Base-by-base conservation (phyloP, 2,113 vertebrate species). In the Nothoprocta pentlandii region DNA sequence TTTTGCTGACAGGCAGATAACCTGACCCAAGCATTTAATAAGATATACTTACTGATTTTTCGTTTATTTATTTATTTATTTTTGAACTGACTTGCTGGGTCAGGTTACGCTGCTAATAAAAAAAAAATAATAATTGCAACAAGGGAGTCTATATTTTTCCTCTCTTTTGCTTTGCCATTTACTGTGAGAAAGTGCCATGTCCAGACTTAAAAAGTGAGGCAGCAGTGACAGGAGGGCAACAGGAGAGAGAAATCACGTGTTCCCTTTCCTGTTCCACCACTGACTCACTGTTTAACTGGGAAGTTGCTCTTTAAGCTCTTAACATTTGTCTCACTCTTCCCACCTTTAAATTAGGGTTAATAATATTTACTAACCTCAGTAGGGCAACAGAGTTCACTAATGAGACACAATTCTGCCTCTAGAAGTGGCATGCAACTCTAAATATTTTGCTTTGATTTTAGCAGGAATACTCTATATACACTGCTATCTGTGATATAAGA, bases 1-100 rank as follows among this genome's bases (percentile, higher is more conserved):
- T 91, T 95, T 61, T 49, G 84, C 86, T 94, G 93, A 97, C 84
- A 92, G 54, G 66, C 56, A 96, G 87, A 93, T 82, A 89, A 92
- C 49, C 41, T 95, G 89, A 92, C 73, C 41, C 76, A 94, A 92
- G 53, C 15, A 15, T 96, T 96, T 95, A 94, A 95, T 94, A 96
- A 95, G 83, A 83, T 62, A 61, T 91, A 97, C 85, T 97, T 83
- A 94, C 85, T 89, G 70, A 92, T 77, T 75, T 56, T 77, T 21
- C 5, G 21, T 25, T 12, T 77, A 21, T 32, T 4, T 4, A 0
- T 28, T 42, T 26, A 49, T 34, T 36, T 12, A 8, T 64, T 69
- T 85, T n/a, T 32, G 2, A 46, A 42, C 34, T 87, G 59, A 71
- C 86, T 87, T 80, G 2, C 47, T 90, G 58, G 42, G 58, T 92